Base-by-base conservation (phyloP, 2,888 invertebrate species). In the Apamea crenata region DNA sequence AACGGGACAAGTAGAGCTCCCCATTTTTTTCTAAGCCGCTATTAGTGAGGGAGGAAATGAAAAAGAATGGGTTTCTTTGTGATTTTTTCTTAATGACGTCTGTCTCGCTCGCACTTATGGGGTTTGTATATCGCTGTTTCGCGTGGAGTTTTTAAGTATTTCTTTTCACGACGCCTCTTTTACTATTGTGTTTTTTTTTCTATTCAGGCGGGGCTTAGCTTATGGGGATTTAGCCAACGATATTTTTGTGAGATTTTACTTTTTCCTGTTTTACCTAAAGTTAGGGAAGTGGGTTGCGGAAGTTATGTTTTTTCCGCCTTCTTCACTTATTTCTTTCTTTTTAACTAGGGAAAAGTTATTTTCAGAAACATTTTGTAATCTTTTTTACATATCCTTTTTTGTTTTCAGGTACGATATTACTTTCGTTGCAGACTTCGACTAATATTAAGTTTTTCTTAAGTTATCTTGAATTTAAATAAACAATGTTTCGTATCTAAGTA, bases 21-120 rank as follows among this genome's bases (percentile, higher is more conserved):
- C 93, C 93, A 93, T 94, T 96, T 96, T 96, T 97, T 96, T 96
- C 96, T 96, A 96, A 96, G 96, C 96, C 94, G 93, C 94, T 95
- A 95, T 95, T 95, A 95, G 95, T 94, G 92, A 95, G 96, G 96
- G 96, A 96, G 96, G 96, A 96, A 96, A 95, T 96, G 96, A 94
- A 96, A 96, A 96, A 96, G 96, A 96, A 96, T 95, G 94, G 93
- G 93, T 94, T 96, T 96, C 96, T 96, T 96, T 96, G 94, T 94
- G 94, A 96, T 96, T 97, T 97, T 97, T 96, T 96, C 96, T 96
- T 95, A 94, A 91, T 93, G 91, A 91, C 92, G 74, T 87, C 91
- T 83, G 92, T 96, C 96, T 95, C 96, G 94, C 95, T 96, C 94
- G 94, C 94, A 91, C 96, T 91, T 84, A 80, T 5, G 66, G 73